These are phyloP conservation scores for Apantesis nais DNA, from an alignment of 2,888 invertebrate genomes.

Conservation along the genomic window DNA sequence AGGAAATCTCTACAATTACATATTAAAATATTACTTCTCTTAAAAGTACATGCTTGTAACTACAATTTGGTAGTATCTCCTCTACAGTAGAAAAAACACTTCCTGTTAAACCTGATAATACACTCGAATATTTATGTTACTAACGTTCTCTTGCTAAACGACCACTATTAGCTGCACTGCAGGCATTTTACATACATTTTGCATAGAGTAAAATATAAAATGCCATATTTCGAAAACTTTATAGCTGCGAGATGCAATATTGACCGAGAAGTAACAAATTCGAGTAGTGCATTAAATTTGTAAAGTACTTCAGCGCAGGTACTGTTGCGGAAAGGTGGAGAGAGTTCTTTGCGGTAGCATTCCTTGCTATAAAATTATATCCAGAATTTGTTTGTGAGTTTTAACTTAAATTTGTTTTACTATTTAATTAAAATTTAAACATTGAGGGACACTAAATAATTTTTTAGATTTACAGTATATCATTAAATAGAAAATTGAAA, in stretches of 20 bases:
- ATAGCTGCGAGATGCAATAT: constrained; percentile 24
- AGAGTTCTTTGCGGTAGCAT: constrained; percentile 29
- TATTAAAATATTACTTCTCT: too few relatives aligned
- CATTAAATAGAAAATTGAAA: too few relatives aligned
- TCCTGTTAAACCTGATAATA: constrained; percentile 17
- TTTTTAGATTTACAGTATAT: background rate
- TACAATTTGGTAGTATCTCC: too few relatives aligned
- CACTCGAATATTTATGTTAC: constrained; percentile 23
- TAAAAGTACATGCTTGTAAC: too few relatives aligned
- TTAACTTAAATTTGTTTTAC: background rate
- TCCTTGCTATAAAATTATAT: constrained; percentile 25
- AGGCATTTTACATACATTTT: constrained; percentile 21
- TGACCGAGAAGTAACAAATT: constrained; percentile 36
- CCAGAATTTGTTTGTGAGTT: constrained; percentile 5
- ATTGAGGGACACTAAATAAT: background rate
- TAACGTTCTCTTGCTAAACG: background rate
- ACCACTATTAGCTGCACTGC: background rate
- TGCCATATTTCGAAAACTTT: constrained; percentile 18
- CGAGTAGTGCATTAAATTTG: constrained; percentile 37
- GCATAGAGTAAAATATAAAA: constrained; percentile 21
- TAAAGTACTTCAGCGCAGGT: constrained; percentile 25
- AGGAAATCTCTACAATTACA: too few relatives aligned
- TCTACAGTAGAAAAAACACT: constrained; percentile 13
- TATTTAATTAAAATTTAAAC: background rate
- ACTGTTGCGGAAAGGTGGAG: constrained; percentile 37